A percentile compares a stretch with the other conserved stretches of the same genome.
Conservation (phyloP, 2,113 vertebrate species). For the Gavia stellata region DNA sequence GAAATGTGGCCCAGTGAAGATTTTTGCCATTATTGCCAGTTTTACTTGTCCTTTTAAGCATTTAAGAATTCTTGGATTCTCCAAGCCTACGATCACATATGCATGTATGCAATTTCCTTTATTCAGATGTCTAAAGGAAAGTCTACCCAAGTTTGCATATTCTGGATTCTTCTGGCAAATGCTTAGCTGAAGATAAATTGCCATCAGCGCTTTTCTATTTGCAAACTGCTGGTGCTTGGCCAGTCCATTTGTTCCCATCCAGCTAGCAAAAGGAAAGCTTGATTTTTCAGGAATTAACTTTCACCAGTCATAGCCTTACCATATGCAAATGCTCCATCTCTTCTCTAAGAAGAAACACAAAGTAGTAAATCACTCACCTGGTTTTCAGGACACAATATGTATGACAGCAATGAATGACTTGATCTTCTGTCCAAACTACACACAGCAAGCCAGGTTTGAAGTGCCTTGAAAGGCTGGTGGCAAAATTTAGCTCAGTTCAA, state of each 20-base stretch:
- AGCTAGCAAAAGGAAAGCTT: not conserved
- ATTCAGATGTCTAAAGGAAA: not conserved
- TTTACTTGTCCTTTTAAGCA: not conserved
- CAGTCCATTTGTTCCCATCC: not conserved
- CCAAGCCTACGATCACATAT: fast-evolving
- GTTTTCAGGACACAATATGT: not conserved
- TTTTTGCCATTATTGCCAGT: not conserved
- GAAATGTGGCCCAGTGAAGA: not conserved
- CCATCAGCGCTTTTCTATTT: not conserved
- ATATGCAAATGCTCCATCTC: not conserved
- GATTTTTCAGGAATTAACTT: not conserved
- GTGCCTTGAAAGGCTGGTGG: not conserved
- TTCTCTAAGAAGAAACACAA: not conserved
- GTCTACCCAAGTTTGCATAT: fast-evolving
- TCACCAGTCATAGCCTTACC: fast-evolving
- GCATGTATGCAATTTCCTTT: not conserved
- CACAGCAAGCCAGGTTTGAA: not conserved
- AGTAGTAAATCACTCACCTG: fast-evolving
- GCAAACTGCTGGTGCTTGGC: not conserved
- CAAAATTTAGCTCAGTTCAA: not conserved
- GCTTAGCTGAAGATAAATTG: not conserved
- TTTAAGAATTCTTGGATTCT: not conserved
- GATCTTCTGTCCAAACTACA: not conserved
- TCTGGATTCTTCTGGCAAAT: not conserved
- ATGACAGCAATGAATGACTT: not conserved